These are phyloP conservation scores for Pentalonia nigronervosa DNA, from an alignment of 1,140 invertebrate species.

Conservation along the genomic window DNA sequence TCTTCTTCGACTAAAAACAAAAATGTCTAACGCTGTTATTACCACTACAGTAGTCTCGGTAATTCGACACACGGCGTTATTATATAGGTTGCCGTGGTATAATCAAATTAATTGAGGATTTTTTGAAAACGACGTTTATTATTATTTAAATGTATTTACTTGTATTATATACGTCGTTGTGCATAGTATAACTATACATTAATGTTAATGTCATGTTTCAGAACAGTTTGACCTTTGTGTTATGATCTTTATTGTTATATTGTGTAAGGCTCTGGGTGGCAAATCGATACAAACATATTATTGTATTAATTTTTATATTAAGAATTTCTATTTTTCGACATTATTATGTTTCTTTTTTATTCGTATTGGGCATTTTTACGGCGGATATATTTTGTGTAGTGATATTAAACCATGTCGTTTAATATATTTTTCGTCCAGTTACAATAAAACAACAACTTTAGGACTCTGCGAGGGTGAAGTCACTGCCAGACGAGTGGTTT, in stretches of 20 bases:
- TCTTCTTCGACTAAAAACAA: neutral
- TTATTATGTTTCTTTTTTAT: neutral
- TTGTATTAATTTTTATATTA: neutral
- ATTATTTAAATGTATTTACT: neutral
- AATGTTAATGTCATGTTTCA: neutral
- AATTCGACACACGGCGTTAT: neutral
- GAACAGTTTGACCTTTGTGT: neutral
- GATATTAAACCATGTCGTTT: neutral
- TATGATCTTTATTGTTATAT: neutral
- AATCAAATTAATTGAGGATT: neutral
- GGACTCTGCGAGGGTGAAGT: neutral
- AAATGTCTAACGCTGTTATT: neutral
- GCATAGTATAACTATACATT: too few relatives aligned
- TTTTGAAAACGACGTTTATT: neutral
- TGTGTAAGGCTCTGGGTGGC: neutral
- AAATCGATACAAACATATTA: neutral
- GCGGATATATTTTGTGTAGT: neutral
- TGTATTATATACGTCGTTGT: too few relatives aligned
- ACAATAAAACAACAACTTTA: neutral
- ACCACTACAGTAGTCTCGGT: neutral
- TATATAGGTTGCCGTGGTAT: neutral
- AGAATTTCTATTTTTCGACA: too few relatives aligned
- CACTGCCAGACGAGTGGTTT: neutral
- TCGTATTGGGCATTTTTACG: neutral
- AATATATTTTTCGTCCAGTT: neutral